A percentile compares a stretch with the other conserved stretches of the same genome.
phyloP scores from a whole-genome alignment of 2,113 vertebrate species.

The Nannobrachium achirus region DNA sequence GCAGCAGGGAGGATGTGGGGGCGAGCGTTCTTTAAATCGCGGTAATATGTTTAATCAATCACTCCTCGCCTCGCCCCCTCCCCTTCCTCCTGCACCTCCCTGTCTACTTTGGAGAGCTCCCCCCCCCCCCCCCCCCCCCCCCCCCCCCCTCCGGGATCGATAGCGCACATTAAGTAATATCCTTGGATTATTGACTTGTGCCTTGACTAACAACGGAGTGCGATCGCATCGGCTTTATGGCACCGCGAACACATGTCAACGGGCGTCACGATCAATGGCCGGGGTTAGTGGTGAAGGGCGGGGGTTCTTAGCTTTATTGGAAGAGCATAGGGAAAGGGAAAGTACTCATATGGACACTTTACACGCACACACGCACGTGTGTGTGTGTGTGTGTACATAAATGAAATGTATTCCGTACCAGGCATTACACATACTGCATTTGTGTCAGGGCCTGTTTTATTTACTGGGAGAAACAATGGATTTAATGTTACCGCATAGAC shows the following conservation, averaged over 20 bases:
- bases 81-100: not conserved
- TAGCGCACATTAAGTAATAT: conserved; percentile 65
- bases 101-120: conserved; percentile 22
- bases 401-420: too few species aligned
- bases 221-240: conserved; percentile 9
- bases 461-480: too few species aligned
- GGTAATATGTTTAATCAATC: conserved; percentile 23
- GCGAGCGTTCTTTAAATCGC: conserved; percentile 13
- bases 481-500: too few species aligned
- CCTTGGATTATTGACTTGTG: conserved; percentile 59
- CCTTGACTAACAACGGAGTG: conserved; percentile 53
- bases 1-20: not conserved
- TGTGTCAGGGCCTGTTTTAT: too few species aligned
- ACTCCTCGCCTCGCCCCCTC: not conserved
- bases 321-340: too few species aligned
- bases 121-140: not conserved
- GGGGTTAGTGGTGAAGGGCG: conserved; percentile 10
- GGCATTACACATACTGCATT: too few species aligned
- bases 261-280: conserved; percentile 49
- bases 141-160: conserved; percentile 43
- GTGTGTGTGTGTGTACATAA: too few species aligned
- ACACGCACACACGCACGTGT: too few species aligned
- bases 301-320: too few species aligned
- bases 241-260: conserved; percentile 42
- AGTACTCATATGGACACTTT: too few species aligned